These are phyloP conservation scores for Ivindomyrus marchei DNA, from an alignment of 2,113 vertebrate species.

Conservation along the genomic window DNA sequence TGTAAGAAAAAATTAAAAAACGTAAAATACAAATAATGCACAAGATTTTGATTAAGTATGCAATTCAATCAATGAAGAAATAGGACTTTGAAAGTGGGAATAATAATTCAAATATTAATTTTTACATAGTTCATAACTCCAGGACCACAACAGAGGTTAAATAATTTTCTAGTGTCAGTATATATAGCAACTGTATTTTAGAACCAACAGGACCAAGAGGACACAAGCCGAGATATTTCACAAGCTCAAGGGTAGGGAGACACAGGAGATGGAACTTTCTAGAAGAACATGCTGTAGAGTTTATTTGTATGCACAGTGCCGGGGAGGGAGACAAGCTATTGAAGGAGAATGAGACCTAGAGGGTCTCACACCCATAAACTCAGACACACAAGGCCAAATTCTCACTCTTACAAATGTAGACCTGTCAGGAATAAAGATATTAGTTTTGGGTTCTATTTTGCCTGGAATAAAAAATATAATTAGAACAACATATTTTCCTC, in stretches of 20 bases:
- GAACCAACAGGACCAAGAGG: conserved; percentile 8
- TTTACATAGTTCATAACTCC: background rate
- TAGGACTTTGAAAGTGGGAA: background rate
- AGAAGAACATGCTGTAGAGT: conserved; percentile 28
- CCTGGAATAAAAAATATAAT: background rate
- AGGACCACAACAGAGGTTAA: background rate
- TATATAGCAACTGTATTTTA: conserved; percentile 28
- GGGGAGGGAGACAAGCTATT: conserved; percentile 15
- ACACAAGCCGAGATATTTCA: conserved; percentile 26
- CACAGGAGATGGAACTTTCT: conserved; percentile 25
- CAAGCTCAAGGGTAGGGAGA: conserved; percentile 23
- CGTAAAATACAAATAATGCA: background rate
- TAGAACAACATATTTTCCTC: background rate
- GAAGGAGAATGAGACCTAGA: conserved; percentile 1
- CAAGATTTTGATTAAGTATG: background rate
- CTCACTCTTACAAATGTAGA: conserved; percentile 11
- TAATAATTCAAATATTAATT: conserved; percentile 7
- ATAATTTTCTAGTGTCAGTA: conserved; percentile 2
- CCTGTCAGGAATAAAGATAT: conserved; percentile 23
- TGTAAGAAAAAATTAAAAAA: background rate
- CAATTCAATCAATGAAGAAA: background rate
- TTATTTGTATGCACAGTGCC: conserved; percentile 35
- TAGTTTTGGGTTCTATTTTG: conserved; percentile 18
- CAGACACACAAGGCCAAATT: background rate
- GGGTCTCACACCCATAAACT: conserved; percentile 17